Base-by-base conservation (phyloP, 2,113 vertebrate species). In the Numida meleagris region DNA sequence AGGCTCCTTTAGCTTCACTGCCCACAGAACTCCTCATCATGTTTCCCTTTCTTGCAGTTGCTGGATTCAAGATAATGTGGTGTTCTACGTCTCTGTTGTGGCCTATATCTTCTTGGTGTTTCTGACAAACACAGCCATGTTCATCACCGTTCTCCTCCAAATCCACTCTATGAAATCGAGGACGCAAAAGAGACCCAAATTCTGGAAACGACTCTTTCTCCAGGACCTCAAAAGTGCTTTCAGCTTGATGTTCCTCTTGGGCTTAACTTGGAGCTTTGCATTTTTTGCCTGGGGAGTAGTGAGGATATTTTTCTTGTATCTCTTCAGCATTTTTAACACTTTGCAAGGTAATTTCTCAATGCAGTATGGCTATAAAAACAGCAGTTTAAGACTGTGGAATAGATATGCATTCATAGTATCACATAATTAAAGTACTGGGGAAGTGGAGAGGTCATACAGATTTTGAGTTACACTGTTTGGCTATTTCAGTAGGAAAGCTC, bases 271-370 rank as follows among this genome's bases (percentile, higher is more conserved):
- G 98, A 95, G 97, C 1, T 94, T 99, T 86, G 98, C 96, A 27
- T 98, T 99, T 84, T 98, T 99, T 74, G 97, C 98, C 25, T 98
- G 98, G 97, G 99, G 98, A 42, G 95, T 98, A 1, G 92, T 97
- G 45, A 97, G 87, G 93, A 96, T 97, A 78, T 93, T 97, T 61
- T 96, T 99, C 89, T 89, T 98, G 63, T 99, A 99, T 87, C 92
- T 99, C 87, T 99, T 99, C 94, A 86, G 98, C 82, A 96, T 99
- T 95, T 98, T 98, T 82, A 99, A 99, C 96, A 97, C 97, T 36
- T 95, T 99, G 31, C 99, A 99, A 97, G 99, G 99, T 99, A 98
- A 96, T 61, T 77, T 40, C 50, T 91, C 13, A 53, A 62, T 31
- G 20, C 55, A 71, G 7, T 42, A 14, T 23, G 48, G 43, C n/a